These are phyloP conservation scores for Pelmatolapia mariae DNA, from an alignment of 2,113 vertebrate species.

Conservation along the genomic window DNA sequence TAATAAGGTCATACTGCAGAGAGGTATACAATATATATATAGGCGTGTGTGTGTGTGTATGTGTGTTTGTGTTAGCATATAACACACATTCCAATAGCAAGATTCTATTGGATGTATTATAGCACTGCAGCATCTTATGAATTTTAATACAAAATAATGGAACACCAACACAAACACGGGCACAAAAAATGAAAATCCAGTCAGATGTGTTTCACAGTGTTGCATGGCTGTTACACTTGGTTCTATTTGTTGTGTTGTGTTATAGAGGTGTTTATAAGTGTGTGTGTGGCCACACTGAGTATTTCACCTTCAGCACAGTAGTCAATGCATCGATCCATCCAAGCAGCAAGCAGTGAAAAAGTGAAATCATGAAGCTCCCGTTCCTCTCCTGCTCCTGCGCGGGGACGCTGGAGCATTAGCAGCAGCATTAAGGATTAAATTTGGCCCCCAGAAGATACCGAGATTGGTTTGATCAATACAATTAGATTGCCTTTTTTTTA, in stretches of 20 bases:
- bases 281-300: neutral
- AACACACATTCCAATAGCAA: neutral
- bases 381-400: neutral
- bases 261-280: neutral
- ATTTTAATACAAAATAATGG: neutral
- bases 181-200: neutral
- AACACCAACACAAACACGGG: neutral
- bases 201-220: neutral
- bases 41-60: too few species aligned
- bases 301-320: neutral
- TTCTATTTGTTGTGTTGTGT: neutral
- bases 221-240: neutral
- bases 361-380: neutral
- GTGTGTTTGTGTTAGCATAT: neutral
- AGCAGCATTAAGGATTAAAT: conserved; percentile 14
- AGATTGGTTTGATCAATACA: conserved; percentile 48
- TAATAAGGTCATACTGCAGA: neutral
- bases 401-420: conserved; percentile 23
- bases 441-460: conserved; percentile 13
- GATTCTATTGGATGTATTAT: neutral
- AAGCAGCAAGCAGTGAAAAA: neutral
- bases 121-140: neutral
- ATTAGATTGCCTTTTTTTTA: conserved; percentile 43
- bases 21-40: neutral
- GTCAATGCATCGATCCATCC: neutral